A percentile compares a stretch with the other conserved stretches of the same genome.
phyloP scores from a whole-genome alignment of 2,888 invertebrate genomes.

The Drosophila pegasa region DNA sequence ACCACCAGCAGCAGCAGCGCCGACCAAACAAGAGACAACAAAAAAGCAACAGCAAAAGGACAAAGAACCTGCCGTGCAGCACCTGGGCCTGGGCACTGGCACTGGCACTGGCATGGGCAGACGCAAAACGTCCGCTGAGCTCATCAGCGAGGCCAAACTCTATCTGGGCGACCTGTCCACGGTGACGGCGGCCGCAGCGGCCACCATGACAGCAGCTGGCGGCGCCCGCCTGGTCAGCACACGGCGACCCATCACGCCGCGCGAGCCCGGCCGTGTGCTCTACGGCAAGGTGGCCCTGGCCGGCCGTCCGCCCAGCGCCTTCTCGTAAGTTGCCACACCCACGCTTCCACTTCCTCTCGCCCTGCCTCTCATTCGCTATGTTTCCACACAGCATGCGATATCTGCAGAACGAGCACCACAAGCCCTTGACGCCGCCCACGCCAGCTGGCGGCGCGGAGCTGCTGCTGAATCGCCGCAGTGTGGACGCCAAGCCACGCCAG shows the following conservation, averaged over 20 bases:
- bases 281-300: conserved; percentile 87
- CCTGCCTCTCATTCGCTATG: background rate
- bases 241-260: conserved; percentile 93
- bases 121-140: conserved; percentile 91
- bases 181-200: conserved; percentile 16
- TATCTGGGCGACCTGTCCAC: conserved; percentile 84
- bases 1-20: conserved; percentile 9
- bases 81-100: conserved; percentile 12
- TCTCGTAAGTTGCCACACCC: no score
- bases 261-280: conserved; percentile 91
- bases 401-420: conserved; percentile 85
- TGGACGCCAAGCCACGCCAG: conserved; percentile 80
- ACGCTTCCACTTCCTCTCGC: background rate
- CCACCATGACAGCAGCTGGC: conserved; percentile 58
- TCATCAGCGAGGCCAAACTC: conserved; percentile 91
- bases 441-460: conserved; percentile 45
- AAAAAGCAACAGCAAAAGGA: conserved; percentile 27
- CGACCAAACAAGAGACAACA: conserved; percentile 22
- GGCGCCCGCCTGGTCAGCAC: conserved; percentile 88
- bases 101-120: conserved; percentile 57
- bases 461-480: conserved; percentile 50
- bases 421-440: conserved; percentile 84
- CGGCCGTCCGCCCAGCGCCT: conserved; percentile 90
- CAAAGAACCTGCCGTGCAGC: conserved; percentile 37
- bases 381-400: conserved; percentile 87